Percentiles rank a stretch among this genome's conserved stretches.
phyloP scores from a whole-genome alignment of 1,140 invertebrate species.

The Calephelis nemesis region DNA sequence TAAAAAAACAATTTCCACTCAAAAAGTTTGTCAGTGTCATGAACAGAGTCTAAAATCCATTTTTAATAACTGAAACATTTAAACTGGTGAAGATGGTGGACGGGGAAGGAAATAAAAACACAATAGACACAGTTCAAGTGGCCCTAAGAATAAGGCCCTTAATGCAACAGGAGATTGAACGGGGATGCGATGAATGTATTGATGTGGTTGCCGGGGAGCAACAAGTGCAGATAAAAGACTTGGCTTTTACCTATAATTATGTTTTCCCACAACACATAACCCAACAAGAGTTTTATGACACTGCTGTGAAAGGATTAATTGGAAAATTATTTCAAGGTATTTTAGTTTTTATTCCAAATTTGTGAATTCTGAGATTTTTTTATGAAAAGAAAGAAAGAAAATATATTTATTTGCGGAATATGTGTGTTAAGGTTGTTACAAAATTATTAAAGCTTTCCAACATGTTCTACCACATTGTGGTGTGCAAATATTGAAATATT shows the following conservation, averaged over 20 bases:
- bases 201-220: slow-evolving; percentile 81
- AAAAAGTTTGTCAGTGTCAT: slow-evolving; percentile 34
- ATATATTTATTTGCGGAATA: too few species aligned
- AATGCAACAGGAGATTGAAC: slow-evolving; percentile 84
- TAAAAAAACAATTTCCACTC: not conserved
- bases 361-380: too few species aligned
- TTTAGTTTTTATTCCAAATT: too few species aligned
- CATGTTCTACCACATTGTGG: too few species aligned
- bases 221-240: slow-evolving; percentile 88
- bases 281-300: slow-evolving; percentile 89
- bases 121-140: slow-evolving; percentile 82
- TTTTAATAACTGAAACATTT: slow-evolving; percentile 21
- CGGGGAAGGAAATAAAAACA: slow-evolving; percentile 48
- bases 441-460: too few species aligned
- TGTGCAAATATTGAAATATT: too few species aligned
- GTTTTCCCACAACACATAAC: slow-evolving; percentile 85
- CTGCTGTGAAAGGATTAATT: slow-evolving; percentile 87
- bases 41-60: slow-evolving; percentile 23
- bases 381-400: too few species aligned
- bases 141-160: slow-evolving; percentile 90
- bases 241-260: slow-evolving; percentile 93
- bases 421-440: too few species aligned
- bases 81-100: slow-evolving; percentile 51
- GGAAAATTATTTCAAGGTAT: slow-evolving; percentile 89
- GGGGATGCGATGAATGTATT: slow-evolving; percentile 85